Conservation (phyloP, 2,888 invertebrate genomes). For the Bhutanitis thaidina region DNA sequence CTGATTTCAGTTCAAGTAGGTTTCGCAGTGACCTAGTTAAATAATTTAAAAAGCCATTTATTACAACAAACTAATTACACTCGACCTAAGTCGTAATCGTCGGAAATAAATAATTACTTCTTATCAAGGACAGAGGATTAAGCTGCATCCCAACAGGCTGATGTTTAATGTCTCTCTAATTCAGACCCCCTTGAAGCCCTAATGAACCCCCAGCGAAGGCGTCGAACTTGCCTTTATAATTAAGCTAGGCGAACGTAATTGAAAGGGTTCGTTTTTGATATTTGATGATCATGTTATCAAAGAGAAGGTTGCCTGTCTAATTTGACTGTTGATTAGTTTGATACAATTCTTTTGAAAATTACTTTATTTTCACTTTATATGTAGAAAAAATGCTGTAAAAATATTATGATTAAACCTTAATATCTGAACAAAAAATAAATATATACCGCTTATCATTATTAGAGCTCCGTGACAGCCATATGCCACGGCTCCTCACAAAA, state of each 20-base stretch:
- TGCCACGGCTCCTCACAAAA: too few species aligned
- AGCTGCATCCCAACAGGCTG: constrained; percentile 32
- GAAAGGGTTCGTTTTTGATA: constrained; percentile 52
- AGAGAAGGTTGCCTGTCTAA: not conserved
- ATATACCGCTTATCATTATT: too few species aligned
- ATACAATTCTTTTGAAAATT: not conserved
- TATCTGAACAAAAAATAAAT: too few species aligned
- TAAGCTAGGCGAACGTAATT: constrained; percentile 47
- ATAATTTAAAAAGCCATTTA: constrained; percentile 6
- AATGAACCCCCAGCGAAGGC: constrained; percentile 30
- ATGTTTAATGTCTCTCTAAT: constrained; percentile 40
- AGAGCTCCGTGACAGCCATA: too few species aligned
- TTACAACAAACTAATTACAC: constrained; percentile 7
- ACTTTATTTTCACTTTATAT: too few species aligned
- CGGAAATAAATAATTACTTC: constrained; percentile 18
- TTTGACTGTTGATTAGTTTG: not conserved
- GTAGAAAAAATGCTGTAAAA: too few species aligned
- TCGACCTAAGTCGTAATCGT: constrained; percentile 20
- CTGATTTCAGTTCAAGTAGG: too few species aligned
- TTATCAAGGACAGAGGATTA: constrained; percentile 19
- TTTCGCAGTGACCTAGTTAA: constrained; percentile 2
- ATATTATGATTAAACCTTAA: too few species aligned
- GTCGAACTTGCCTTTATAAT: constrained; percentile 37
- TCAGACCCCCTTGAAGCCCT: constrained; percentile 25
- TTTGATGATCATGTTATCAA: constrained; percentile 36